Percentiles rank a stretch among this genome's conserved stretches.
These are phyloP conservation scores for Bombus vancouverensis DNA, from an alignment of 1,140 invertebrate species.

Conservation along the genomic window DNA sequence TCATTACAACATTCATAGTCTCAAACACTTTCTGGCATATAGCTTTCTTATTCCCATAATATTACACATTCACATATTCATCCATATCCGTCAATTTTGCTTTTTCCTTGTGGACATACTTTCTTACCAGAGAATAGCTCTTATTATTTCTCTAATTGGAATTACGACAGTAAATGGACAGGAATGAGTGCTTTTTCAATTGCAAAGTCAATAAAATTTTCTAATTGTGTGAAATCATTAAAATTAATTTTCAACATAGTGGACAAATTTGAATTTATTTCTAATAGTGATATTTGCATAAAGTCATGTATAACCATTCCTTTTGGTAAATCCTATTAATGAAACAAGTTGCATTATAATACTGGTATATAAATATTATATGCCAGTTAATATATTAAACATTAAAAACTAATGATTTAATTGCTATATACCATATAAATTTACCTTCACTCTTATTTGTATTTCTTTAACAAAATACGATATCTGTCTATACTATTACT, in stretches of 20 bases:
- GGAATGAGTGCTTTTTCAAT: constrained; percentile 79
- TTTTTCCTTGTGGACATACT: constrained; percentile 90
- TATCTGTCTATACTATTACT: background rate
- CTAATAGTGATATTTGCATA: constrained; percentile 86
- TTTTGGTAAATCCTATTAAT: constrained; percentile 85
- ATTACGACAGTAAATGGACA: constrained; percentile 87
- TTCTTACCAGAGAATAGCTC: constrained; percentile 91
- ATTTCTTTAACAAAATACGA: constrained; percentile 89
- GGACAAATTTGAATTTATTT: constrained; percentile 84
- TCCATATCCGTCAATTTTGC: constrained; percentile 95
- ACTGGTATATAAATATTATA: no score
- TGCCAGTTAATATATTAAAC: no score
- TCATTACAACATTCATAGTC: constrained; percentile 90
- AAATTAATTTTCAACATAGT: constrained; percentile 94
- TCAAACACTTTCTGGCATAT: constrained; percentile 87
- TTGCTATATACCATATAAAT: constrained; percentile 85
- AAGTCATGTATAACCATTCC: constrained; percentile 94
- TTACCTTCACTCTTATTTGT: constrained; percentile 88
- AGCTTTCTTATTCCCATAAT: constrained; percentile 81
- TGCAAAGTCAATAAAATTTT: constrained; percentile 89
- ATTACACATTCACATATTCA: constrained; percentile 86
- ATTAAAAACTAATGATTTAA: no score
- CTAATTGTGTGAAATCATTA: constrained; percentile 95
- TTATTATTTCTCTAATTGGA: constrained; percentile 94
- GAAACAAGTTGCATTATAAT: no score